phyloP scores from a whole-genome alignment of 2,797 vertebrate species.

The Diplodus sargus region DNA sequence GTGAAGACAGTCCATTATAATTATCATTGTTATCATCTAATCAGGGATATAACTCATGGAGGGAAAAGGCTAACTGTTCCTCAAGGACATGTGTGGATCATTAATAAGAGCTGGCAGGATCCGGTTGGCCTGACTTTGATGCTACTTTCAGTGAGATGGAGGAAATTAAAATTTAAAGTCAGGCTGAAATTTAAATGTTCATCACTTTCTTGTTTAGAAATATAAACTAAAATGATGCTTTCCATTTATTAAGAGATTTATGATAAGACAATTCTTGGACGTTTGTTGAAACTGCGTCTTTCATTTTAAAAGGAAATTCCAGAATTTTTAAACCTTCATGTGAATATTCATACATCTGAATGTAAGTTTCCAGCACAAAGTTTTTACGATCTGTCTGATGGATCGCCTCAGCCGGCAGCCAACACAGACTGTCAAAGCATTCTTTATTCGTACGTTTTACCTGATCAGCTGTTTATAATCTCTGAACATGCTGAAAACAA shows the following conservation, averaged over 20 bases:
- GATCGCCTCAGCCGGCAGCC: too few species aligned
- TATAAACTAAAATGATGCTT: background rate
- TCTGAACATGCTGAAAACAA: too few species aligned
- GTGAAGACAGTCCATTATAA: slow-evolving; percentile 71
- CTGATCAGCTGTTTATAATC: too few species aligned
- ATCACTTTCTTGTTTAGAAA: background rate
- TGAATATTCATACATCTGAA: too few species aligned
- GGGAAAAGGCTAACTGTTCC: slow-evolving; percentile 48
- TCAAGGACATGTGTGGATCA: slow-evolving; percentile 59
- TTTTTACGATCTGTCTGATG: too few species aligned
- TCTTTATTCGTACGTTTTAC: too few species aligned
- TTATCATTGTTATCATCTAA: slow-evolving; percentile 68
- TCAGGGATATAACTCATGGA: slow-evolving; percentile 61
- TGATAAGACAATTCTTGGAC: background rate
- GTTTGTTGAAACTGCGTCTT: slow-evolving; percentile 3
- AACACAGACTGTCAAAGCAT: too few species aligned
- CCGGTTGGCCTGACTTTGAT: slow-evolving; percentile 31
- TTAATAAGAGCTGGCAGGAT: slow-evolving; percentile 41
- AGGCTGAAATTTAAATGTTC: background rate
- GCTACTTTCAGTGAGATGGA: slow-evolving; percentile 19
- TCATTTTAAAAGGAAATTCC: too few species aligned
- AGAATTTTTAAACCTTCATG: too few species aligned
- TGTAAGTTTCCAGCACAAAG: background rate
- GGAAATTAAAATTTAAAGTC: slow-evolving; percentile 6
- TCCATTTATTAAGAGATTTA: background rate